Base-by-base conservation (phyloP, 1,140 invertebrate species). In the Lepidurus packardi region DNA sequence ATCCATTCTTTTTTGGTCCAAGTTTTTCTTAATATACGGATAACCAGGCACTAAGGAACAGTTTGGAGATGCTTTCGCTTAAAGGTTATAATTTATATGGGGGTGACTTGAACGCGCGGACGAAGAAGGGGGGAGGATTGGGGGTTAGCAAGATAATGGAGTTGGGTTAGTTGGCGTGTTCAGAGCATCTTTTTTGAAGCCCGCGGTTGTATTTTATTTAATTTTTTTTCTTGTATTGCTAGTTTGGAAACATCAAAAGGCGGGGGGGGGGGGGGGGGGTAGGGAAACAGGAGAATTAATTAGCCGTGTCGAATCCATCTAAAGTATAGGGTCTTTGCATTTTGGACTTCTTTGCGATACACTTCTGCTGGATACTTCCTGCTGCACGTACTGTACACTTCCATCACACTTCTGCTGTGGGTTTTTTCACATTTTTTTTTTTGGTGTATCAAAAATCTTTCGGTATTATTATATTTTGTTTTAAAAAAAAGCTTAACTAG, bases 381-480 rank as follows among this genome's bases (percentile, higher is more conserved):
- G n/a, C 34, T 34, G 34, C 34, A 34, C 34, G 34, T 34, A 34
- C 34, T 34, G 34, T 34, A 34, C 34, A 34, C 34, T 4, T 34
- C 34, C 34, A 34, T 34, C 34, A 34, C 34, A 34, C 34, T 34
- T 34, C 34, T 34, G 34, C 34, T 34, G 34, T 4, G 34, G 42
- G 74, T 75, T 75, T 75, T 75, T 2, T 43, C 11, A 25, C 11
- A 25, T 43, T 75, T 75, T 21, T 24, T 74, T 24, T 43, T 75
- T 42, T 42, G 10, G 25, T 75, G 41, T 24, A 34, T 34, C 2
- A 34, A 34, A 4, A 34, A 34, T 2, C 2, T 34, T 34, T 34
- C 34, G 34, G 34, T 34, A 34, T 34, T 34, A 34, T 34, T 34
- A 34, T 2, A 34, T 34, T 34, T 34, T 34, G 3, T 34, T 34